Conservation (phyloP, 2,888 invertebrate species). For the Chaetogeoica ovagalla region DNA sequence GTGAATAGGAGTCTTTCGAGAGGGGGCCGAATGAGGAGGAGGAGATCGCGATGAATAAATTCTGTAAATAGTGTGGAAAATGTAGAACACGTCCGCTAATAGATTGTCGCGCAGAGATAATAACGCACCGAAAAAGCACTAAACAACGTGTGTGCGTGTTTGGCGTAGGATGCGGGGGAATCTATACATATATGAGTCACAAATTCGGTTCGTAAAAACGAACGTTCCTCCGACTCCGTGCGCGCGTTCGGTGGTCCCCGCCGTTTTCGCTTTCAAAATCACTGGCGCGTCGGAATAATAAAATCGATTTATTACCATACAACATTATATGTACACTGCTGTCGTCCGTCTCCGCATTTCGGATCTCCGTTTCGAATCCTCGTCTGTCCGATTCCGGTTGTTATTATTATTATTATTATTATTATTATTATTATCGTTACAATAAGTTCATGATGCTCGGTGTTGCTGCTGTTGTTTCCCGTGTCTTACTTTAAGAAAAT, state of each 20-base stretch:
- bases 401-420: too few species aligned
- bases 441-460: background rate
- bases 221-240: background rate
- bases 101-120: conserved; percentile 47
- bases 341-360: background rate
- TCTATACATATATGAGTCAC: conserved; percentile 47
- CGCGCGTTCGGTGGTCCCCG: background rate
- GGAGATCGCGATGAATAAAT: conserved; percentile 41
- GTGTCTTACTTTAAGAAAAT: too few species aligned
- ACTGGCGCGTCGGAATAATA: conserved; percentile 10
- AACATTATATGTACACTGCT: too few species aligned
- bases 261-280: conserved; percentile 19
- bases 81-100: conserved; percentile 52
- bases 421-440: too few species aligned
- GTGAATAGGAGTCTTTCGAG: conserved; percentile 36
- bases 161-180: background rate
- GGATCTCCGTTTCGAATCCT: background rate
- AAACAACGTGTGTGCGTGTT: background rate
- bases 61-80: conserved; percentile 46
- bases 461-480: background rate
- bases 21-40: background rate
- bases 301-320: conserved; percentile 22
- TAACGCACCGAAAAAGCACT: conserved; percentile 6
- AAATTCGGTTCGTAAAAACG: conserved; percentile 29
- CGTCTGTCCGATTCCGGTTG: conserved; percentile 21